These are phyloP conservation scores for Leucoraja erinaceus DNA, from an alignment of 2,113 vertebrate genomes.

Conservation along the genomic window DNA sequence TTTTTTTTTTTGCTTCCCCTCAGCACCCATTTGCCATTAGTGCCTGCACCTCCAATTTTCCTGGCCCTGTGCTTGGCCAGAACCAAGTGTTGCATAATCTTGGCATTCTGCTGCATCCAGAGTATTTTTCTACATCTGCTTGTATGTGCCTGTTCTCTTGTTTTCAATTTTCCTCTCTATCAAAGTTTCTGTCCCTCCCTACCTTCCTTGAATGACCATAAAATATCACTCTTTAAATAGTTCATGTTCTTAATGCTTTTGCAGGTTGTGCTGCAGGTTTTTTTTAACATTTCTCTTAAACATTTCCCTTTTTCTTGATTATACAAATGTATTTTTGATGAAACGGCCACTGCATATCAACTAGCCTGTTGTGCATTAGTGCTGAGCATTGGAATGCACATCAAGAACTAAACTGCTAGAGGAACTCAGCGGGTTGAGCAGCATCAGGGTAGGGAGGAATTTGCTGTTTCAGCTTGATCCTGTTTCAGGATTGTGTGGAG, in stretches of 20 bases:
- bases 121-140: neutral
- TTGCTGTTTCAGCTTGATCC: too few relatives aligned
- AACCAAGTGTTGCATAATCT: neutral
- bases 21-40: neutral
- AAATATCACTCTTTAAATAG: too few relatives aligned
- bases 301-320: neutral
- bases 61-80: neutral
- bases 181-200: neutral
- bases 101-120: neutral
- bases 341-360: neutral
- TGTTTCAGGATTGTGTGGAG: too few relatives aligned
- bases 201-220: neutral
- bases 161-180: neutral
- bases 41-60: neutral
- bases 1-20: neutral
- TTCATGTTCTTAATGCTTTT: too few relatives aligned
- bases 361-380: neutral
- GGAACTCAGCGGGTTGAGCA: too few relatives aligned
- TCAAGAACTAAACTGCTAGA: neutral
- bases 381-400: neutral
- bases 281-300: neutral
- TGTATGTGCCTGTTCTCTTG: neutral
- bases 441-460: too few relatives aligned
- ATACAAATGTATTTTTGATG: neutral
- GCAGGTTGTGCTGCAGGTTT: too few relatives aligned